Percentiles rank a stretch among this genome's conserved stretches.
phyloP scores from a whole-genome alignment of 2,113 vertebrate species.

The Larimichthys crocea region DNA sequence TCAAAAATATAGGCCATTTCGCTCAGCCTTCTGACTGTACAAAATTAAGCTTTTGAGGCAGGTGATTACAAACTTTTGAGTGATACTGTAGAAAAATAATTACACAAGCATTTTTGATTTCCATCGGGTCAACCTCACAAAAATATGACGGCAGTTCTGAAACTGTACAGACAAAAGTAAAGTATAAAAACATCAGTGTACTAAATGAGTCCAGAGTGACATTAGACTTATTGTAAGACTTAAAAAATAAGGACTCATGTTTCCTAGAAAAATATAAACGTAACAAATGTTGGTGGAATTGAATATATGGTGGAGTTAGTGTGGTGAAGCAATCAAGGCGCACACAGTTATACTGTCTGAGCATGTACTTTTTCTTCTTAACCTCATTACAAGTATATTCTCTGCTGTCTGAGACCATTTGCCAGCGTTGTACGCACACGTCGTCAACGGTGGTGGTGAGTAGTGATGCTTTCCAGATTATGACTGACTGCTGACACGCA shows the following conservation, averaged over 20 bases:
- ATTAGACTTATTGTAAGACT: not conserved
- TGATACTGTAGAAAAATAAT: not conserved
- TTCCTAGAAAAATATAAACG: slow-evolving; percentile 40
- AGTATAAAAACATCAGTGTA: slow-evolving; percentile 14
- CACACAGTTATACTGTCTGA: slow-evolving; percentile 53
- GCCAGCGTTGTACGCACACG: slow-evolving; percentile 55
- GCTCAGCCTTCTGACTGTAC: not conserved
- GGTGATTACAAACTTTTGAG: not conserved
- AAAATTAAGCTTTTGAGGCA: not conserved
- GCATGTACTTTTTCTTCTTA: slow-evolving; percentile 54
- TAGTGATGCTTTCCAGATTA: slow-evolving; percentile 81
- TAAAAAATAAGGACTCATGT: slow-evolving; percentile 15
- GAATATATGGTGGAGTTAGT: slow-evolving; percentile 21
- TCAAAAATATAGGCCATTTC: not conserved
- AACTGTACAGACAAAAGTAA: not conserved
- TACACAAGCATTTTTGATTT: not conserved
- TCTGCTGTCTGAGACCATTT: slow-evolving; percentile 67
- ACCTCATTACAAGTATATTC: slow-evolving; percentile 61
- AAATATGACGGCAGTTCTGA: not conserved
- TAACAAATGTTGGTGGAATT: slow-evolving; percentile 20
- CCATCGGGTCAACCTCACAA: not conserved
- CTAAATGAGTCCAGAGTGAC: slow-evolving; percentile 26
- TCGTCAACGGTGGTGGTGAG: slow-evolving; percentile 72
- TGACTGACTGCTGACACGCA: slow-evolving; percentile 65
- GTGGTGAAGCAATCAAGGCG: slow-evolving; percentile 49